phyloP scores from a whole-genome alignment of 2,888 invertebrate species.

The Tricholauxania praeusta region DNA sequence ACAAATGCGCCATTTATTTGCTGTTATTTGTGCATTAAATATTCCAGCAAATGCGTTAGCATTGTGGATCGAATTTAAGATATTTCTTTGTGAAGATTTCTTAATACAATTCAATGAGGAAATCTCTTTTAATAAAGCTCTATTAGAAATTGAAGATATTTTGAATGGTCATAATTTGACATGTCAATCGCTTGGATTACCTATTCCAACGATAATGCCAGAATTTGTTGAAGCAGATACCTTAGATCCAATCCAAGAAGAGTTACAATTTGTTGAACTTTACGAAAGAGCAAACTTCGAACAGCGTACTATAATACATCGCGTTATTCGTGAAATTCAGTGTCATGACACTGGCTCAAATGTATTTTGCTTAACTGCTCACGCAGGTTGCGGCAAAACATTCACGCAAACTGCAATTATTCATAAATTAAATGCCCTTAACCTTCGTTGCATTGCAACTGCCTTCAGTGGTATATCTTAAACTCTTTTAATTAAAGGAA shows the following conservation, averaged over 20 bases:
- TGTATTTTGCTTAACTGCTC: slow-evolving; percentile 25
- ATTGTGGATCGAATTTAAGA: too few relatives aligned
- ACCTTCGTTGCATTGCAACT: slow-evolving; percentile 1
- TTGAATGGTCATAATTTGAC: slow-evolving; percentile 13
- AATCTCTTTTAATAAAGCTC: slow-evolving; percentile 8
- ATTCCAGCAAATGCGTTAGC: slow-evolving; percentile 14
- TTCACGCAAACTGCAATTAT: slow-evolving; percentile 29
- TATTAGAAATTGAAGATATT: slow-evolving; percentile 14
- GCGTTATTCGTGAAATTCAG: slow-evolving; percentile 4
- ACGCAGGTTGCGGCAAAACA: slow-evolving; percentile 29
- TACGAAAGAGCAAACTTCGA: slow-evolving; percentile 14
- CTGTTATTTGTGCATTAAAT: neutral
- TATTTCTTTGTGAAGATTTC: slow-evolving; percentile 19
- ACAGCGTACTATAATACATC: slow-evolving; percentile 8
- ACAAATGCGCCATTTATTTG: slow-evolving; percentile 20
- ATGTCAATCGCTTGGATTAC: slow-evolving; percentile 14
- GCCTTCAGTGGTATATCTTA: slow-evolving; percentile 30
- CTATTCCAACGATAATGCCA: slow-evolving; percentile 10
- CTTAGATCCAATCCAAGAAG: too few relatives aligned
- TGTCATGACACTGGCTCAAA: neutral
- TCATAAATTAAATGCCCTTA: slow-evolving; percentile 19
- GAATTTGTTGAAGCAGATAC: neutral
- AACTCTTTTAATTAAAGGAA: slow-evolving; percentile 9
- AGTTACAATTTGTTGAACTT: neutral
- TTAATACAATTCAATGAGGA: neutral